These are phyloP conservation scores for Plebejus anna DNA, from an alignment of 2,888 invertebrate genomes.

Conservation along the genomic window DNA sequence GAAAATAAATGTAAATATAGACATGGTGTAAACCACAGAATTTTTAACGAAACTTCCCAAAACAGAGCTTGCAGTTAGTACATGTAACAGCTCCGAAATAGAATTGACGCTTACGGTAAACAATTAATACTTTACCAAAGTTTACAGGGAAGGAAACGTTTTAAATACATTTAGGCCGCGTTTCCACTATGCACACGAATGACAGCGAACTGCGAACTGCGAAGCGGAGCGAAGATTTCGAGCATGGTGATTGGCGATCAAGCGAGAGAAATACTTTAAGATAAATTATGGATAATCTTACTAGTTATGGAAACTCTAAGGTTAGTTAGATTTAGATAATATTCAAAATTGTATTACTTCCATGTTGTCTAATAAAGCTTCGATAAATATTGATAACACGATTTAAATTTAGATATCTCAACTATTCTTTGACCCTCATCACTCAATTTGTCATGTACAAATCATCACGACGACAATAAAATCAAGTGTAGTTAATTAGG, in stretches of 20 bases:
- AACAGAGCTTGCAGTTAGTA: background rate
- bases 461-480: background rate
- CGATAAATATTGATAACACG: constrained; percentile 12
- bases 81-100: background rate
- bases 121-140: background rate
- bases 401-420: background rate
- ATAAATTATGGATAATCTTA: too few species aligned
- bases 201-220: too few species aligned
- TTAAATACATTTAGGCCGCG: background rate
- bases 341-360: background rate
- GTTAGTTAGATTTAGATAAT: too few species aligned
- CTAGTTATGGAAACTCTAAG: background rate
- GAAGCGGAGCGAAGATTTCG: too few species aligned
- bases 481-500: constrained; percentile 2
- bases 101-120: background rate
- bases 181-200: too few species aligned
- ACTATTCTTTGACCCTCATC: constrained; percentile 7
- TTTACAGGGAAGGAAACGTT: background rate
- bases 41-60: background rate
- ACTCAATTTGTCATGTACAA: constrained; percentile 13
- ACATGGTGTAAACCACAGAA: background rate
- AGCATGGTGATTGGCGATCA: too few species aligned
- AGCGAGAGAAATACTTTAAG: too few species aligned
- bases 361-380: background rate
- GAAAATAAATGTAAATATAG: constrained; percentile 5